A percentile compares a stretch with the other conserved stretches of the same genome.
Evolutionary conservation across 2,113 vertebrate genomes (phyloP).

Genomic region (Ailurus styani): DNA sequence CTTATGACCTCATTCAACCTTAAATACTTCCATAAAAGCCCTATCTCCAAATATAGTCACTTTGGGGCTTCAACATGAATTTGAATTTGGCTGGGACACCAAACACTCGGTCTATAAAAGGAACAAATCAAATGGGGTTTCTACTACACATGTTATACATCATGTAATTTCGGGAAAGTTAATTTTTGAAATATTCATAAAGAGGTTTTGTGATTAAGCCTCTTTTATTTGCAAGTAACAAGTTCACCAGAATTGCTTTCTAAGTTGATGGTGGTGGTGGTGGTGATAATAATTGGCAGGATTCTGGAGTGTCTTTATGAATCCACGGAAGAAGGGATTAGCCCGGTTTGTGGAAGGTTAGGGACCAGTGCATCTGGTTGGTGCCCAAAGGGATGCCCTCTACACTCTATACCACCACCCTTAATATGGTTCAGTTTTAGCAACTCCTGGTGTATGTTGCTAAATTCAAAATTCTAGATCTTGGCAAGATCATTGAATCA

Average conservation of each 20-base stretch:
- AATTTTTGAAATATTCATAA: neutral
- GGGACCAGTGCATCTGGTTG: neutral
- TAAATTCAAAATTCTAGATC: neutral
- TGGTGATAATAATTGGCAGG: neutral
- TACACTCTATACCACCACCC: neutral
- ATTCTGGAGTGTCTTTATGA: neutral
- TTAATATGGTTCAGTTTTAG: neutral
- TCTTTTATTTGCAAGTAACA: neutral
- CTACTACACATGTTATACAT: neutral
- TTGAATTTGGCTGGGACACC: neutral
- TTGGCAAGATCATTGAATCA: neutral
- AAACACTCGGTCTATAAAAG: neutral
- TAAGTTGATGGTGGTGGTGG: neutral
- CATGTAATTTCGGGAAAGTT: neutral
- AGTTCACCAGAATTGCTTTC: neutral
- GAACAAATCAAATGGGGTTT: neutral
- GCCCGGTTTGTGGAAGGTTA: neutral
- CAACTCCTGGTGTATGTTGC: neutral
- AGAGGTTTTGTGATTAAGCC: neutral
- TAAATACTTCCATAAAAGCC: neutral
- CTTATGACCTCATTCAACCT: neutral
- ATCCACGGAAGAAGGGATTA: neutral
- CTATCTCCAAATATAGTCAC: neutral
- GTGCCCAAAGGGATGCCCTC: neutral
- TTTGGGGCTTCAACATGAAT: neutral